Evolutionary conservation across 2,888 invertebrate genomes (phyloP), one percentile per base, ranked within the genome.

Genomic region (Oithona nana): DNA sequence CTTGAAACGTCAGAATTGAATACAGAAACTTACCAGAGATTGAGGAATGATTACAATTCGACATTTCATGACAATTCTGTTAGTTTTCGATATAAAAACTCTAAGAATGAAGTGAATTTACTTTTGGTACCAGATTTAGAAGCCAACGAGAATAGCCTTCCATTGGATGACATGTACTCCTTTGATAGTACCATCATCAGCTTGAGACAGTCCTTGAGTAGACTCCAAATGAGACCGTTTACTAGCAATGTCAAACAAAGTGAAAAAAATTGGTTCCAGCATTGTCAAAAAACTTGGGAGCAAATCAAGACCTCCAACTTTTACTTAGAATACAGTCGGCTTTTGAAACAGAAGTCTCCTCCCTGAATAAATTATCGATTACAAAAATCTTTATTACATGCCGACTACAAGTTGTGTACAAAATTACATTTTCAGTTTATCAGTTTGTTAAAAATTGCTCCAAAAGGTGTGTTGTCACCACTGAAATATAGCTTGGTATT

Each of bases 211-310:
- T 6, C 39, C 8, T 39, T 39, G 39, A 11, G 8, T 39, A 39
- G 39, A 39, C 8, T 39, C 16, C 39, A 39, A 16, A 6, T 16
- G 16, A 39, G 39, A 39, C 39, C 39, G 16, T 39, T 39, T 39
- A 11, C 39, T 16, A 39, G 39, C 39, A 22, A 24, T 3, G 24
- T 54, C 24, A 54, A 54, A 11, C 54, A 54, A 26, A 83, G 84
- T 0, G 88, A 88, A 71, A 83, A 81, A 70, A 84, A 83, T 68
- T 88, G 88, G 88, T 78, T 59, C 26, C 22, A 29, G 6, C 29
- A 28, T 49, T 49, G 50, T 22, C 22, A 20, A 2, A 22, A 70
- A 68, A 68, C 59, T 8, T 59, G 59, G 59, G 48, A 59, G 4
- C 24, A 50, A 20, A 54, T 54, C 26, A 54, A 54, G 26, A 24